Evolutionary conservation across 2,797 vertebrate genomes (phyloP).

Genomic region (Acipenser ruthenus): DNA sequence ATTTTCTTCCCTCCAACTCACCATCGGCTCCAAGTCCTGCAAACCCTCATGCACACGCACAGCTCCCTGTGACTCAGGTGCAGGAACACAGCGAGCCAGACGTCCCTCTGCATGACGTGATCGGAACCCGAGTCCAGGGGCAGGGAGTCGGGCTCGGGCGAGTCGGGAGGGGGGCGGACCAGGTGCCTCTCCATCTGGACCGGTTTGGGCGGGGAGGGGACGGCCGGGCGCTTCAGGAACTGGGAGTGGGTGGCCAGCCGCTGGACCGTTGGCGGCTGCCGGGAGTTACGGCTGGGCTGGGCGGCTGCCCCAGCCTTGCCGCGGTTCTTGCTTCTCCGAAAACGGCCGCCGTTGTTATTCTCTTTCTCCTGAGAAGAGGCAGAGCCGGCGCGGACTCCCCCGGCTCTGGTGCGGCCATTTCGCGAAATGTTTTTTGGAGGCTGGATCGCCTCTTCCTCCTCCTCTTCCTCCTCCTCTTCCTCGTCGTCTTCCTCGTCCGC

Average conservation of each 20-base stretch:
- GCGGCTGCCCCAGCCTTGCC: constrained; percentile 7
- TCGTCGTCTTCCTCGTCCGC: constrained; percentile 44
- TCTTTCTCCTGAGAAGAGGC: constrained; percentile 43
- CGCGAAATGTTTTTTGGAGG: constrained; percentile 46
- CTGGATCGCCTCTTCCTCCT: constrained; percentile 29
- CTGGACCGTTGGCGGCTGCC: constrained; percentile 44
- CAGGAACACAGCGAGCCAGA: constrained; percentile 80
- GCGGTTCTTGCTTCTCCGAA: constrained; percentile 48
- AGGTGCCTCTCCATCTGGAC: constrained; percentile 82
- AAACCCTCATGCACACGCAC: constrained; percentile 86
- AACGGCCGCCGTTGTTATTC: constrained; percentile 50
- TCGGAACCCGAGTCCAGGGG: constrained; percentile 74
- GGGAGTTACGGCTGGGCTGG: constrained; percentile 1
- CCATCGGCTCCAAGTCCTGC: constrained; percentile 89
- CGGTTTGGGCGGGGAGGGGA: constrained; percentile 73
- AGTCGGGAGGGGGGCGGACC: constrained; percentile 76
- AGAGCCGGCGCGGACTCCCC: constrained; percentile 21
- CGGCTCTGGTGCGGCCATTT: constrained; percentile 59
- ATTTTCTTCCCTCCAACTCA: constrained; percentile 39
- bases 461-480: constrained; percentile 37
- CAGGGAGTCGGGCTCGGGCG: constrained; percentile 80
- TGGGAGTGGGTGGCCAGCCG: constrained; percentile 57
- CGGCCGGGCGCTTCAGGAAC: constrained; percentile 66
- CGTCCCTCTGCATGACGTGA: constrained; percentile 73
- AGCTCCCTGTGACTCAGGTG: constrained; percentile 77